A percentile compares a stretch with the other conserved stretches of the same genome.
These are phyloP conservation scores for Drosophila obscura DNA, from an alignment of 1,140 invertebrate genomes.

Conservation along the genomic window DNA sequence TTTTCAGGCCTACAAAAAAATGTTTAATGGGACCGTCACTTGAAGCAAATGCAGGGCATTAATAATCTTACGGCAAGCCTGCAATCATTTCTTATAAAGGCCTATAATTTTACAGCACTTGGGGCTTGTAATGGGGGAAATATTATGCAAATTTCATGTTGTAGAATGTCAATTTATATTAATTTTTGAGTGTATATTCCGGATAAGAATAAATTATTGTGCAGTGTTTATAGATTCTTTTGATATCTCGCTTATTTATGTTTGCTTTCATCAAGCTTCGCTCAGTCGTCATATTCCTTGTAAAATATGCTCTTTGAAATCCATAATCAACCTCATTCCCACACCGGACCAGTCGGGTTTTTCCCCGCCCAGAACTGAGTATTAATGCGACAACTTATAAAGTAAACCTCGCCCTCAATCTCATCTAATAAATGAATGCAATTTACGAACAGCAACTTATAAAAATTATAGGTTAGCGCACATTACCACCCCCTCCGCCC, in stretches of 20 bases:
- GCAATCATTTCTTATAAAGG: conserved; percentile 51
- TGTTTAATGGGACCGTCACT: conserved; percentile 56
- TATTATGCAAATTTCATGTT: conserved; percentile 14
- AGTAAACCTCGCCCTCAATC: conserved; percentile 31
- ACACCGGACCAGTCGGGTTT: background rate
- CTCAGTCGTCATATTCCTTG: background rate
- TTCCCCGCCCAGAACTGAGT: conserved; percentile 19
- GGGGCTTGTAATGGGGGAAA: conserved; percentile 18
- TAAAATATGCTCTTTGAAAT: conserved; percentile 9
- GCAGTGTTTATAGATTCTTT: background rate
- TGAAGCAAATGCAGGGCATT: conserved; percentile 51
- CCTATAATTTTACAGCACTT: conserved; percentile 27
- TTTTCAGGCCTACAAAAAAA: conserved; percentile 37
- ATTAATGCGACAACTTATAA: conserved; percentile 38
- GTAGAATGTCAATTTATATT: conserved; percentile 1
- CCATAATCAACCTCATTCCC: conserved; percentile 1
- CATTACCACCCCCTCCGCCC: background rate
- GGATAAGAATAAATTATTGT: conserved; percentile 4
- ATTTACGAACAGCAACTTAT: conserved; percentile 49
- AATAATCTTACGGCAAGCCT: conserved; percentile 50
- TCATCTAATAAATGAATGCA: conserved; percentile 55
- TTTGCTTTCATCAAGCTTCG: background rate
- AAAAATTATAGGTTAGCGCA: conserved; percentile 47
- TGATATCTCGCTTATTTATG: background rate
- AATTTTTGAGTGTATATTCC: background rate